Conservation (phyloP, 2,797 vertebrate species). For the Anableps anableps region DNA sequence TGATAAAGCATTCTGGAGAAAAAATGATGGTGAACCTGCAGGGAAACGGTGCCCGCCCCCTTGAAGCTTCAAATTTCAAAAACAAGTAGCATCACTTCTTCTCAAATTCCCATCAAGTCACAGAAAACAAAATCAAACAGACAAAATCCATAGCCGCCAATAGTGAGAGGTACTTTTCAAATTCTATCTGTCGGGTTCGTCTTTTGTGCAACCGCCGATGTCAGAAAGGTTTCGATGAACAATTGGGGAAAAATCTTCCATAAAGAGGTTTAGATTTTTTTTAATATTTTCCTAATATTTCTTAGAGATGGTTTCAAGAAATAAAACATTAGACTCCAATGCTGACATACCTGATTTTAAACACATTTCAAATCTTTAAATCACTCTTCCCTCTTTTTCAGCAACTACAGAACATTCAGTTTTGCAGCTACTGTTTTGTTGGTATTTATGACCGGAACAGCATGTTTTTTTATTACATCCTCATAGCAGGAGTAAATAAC, state of each 20-base stretch:
- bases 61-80: neutral
- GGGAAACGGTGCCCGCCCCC: neutral
- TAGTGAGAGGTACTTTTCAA: neutral
- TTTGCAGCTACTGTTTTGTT: neutral
- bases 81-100: neutral
- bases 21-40: neutral
- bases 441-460: neutral
- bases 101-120: neutral
- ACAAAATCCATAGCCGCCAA: neutral
- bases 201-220: neutral
- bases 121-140: neutral
- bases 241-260: neutral
- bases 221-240: neutral
- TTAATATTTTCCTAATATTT: neutral
- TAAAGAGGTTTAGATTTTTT: neutral
- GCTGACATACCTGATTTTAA: neutral
- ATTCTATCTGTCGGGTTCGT: neutral
- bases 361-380: neutral
- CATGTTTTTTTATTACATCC: too few species aligned
- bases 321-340: neutral
- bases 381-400: neutral
- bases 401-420: neutral
- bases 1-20: constrained; percentile 35
- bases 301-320: neutral
- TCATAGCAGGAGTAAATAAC: neutral